These are phyloP conservation scores for Turritopsis dohrnii DNA, from an alignment of 30 jellyfish, hydroid and myxozoan species.

Conservation along the genomic window DNA sequence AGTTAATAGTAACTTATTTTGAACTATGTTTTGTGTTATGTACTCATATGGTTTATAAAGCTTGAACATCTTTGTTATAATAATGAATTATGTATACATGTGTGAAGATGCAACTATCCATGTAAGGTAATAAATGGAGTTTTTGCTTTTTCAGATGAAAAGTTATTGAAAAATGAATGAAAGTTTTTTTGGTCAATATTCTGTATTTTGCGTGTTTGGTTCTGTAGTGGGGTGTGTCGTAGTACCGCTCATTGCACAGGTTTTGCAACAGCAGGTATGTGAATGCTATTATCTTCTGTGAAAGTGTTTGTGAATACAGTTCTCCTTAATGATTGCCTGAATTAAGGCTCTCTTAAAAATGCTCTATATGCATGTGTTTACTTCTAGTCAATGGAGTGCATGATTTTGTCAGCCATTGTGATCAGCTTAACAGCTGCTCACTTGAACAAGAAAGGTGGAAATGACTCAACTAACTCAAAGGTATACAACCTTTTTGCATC, in stretches of 20 bases:
- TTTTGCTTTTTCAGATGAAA: slow-evolving; percentile 8
- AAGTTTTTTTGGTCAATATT: slow-evolving; percentile 42
- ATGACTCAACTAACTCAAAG: slow-evolving; percentile 10
- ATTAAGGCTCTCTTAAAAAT: no score
- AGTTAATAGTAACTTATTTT: no score
- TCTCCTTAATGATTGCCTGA: neutral
- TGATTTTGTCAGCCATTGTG: slow-evolving; percentile 47
- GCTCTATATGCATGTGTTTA: no score
- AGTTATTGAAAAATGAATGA: slow-evolving; percentile 23
- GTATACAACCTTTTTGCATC: no score
- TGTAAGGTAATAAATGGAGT: neutral
- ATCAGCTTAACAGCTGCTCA: slow-evolving; percentile 55
- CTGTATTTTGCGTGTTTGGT: slow-evolving; percentile 53
- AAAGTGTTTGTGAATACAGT: neutral
- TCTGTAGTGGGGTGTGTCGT: slow-evolving; percentile 54
- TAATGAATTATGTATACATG: no score
- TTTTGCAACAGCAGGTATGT: slow-evolving; percentile 36
- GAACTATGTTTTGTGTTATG: no score
- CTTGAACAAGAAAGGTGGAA: slow-evolving; percentile 19
- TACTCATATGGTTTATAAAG: no score
- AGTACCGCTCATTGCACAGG: slow-evolving; percentile 50
- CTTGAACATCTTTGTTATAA: no score
- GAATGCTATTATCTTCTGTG: no score
- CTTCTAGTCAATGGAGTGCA: slow-evolving; percentile 46
- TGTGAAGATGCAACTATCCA: no score